Evolutionary conservation across 2,888 invertebrate species (phyloP).

Genomic region (Archaeoteleia sp.): DNA sequence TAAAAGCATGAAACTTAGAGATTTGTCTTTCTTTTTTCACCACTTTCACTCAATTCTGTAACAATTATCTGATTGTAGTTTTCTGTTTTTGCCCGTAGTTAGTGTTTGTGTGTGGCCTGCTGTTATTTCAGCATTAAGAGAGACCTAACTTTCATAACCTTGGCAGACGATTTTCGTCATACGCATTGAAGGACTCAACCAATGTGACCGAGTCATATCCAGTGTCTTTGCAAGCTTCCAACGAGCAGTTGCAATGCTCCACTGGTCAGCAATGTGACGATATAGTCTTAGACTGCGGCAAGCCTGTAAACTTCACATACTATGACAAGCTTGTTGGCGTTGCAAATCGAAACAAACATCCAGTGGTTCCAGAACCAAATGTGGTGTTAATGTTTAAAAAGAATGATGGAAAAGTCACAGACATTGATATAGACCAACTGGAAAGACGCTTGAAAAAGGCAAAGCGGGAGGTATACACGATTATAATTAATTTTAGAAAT

Average conservation of each 20-base stretch:
- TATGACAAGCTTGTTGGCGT: constrained; percentile 92
- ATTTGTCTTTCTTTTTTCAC: no score
- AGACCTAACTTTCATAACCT: constrained; percentile 71
- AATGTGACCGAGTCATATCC: constrained; percentile 62
- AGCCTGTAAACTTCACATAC: constrained; percentile 90
- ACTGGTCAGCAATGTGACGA: constrained; percentile 76
- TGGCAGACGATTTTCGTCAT: constrained; percentile 72
- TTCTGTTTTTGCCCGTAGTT: constrained; percentile 73
- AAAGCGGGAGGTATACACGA: constrained; percentile 84
- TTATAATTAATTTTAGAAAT: no score
- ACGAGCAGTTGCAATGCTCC: constrained; percentile 56
- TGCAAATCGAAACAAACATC: constrained; percentile 87
- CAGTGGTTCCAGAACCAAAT: constrained; percentile 88
- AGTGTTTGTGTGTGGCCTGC: constrained; percentile 73
- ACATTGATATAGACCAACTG: constrained; percentile 84
- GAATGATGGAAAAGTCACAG: constrained; percentile 79
- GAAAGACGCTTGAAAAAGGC: constrained; percentile 86
- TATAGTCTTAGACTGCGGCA: constrained; percentile 87
- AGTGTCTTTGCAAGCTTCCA: constrained; percentile 55
- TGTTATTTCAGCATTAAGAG: constrained; percentile 72
- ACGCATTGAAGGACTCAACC: constrained; percentile 66
- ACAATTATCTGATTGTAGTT: constrained; percentile 62
- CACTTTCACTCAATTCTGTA: no score
- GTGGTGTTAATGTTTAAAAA: constrained; percentile 86
- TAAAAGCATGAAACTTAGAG: no score